Percentiles rank a stretch among this genome's conserved stretches.
Conservation (phyloP, 2,888 invertebrate genomes). For the Masnerella sp. region DNA sequence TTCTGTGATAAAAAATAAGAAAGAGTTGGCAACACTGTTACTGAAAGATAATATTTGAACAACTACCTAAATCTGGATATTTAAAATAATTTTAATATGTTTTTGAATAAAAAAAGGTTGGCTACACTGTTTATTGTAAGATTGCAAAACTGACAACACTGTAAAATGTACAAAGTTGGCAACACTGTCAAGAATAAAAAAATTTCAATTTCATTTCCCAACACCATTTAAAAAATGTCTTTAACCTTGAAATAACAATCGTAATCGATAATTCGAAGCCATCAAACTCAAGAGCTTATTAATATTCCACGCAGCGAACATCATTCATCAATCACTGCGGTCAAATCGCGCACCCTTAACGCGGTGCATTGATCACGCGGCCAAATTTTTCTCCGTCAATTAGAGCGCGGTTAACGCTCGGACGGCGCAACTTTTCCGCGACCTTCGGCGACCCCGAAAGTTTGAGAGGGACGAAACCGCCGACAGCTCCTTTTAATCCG, state of each 20-base stretch:
- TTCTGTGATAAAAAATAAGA: too few relatives aligned
- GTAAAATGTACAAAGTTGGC: too few relatives aligned
- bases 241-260: constrained; percentile 9
- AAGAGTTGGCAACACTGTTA: too few relatives aligned
- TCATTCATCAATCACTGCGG: constrained; percentile 35
- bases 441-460: too few relatives aligned
- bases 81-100: too few relatives aligned
- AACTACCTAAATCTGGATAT: too few relatives aligned
- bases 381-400: constrained; percentile 59
- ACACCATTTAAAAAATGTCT: background rate
- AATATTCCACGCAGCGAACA: constrained; percentile 26
- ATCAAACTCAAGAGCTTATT: background rate
- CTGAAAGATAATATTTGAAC: too few relatives aligned
- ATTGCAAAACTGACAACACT: too few relatives aligned
- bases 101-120: too few relatives aligned
- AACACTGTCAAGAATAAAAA: too few relatives aligned
- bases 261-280: constrained; percentile 3
- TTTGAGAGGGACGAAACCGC: background rate
- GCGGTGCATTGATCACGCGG: constrained; percentile 28
- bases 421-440: constrained; percentile 44
- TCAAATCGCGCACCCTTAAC: constrained; percentile 29
- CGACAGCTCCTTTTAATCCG: background rate
- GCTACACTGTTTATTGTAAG: too few relatives aligned
- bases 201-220: too few relatives aligned
- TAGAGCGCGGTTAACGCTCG: constrained; percentile 60